Percentiles rank a stretch among this genome's conserved stretches.
Conservation (phyloP, 2,797 vertebrate species). For the Chrysolophus pictus region DNA sequence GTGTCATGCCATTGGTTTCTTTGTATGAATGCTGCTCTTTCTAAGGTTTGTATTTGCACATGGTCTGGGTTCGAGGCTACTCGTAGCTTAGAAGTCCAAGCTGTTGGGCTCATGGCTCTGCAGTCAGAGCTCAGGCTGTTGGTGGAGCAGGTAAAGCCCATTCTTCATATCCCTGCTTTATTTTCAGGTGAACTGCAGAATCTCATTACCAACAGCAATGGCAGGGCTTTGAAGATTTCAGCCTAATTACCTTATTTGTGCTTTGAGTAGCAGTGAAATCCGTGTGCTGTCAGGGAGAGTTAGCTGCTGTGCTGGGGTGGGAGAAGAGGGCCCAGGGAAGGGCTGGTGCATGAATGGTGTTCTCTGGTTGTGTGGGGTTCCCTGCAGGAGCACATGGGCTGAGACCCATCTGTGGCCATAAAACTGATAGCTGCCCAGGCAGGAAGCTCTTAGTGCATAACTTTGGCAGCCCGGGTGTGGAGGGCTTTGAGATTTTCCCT, state of each 20-base stretch:
- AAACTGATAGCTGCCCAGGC: neutral
- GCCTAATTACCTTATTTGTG: slow-evolving; percentile 25
- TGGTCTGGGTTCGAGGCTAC: no score
- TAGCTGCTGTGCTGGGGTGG: neutral
- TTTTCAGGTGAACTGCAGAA: slow-evolving; percentile 25
- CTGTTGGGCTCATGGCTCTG: neutral
- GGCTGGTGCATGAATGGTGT: accelerated
- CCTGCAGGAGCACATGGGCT: neutral
- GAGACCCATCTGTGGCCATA: neutral
- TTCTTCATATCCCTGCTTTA: neutral
- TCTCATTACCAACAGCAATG: neutral
- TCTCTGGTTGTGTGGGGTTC: neutral
- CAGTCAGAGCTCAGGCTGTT: neutral
- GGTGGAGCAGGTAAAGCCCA: neutral
- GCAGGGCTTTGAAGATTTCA: slow-evolving; percentile 56
- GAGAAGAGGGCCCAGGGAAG: neutral
- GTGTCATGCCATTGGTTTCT: neutral
- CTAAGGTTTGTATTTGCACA: neutral
- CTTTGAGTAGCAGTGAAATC: neutral
- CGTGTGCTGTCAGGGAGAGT: neutral
- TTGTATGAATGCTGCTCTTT: accelerated
- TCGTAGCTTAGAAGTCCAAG: no score
- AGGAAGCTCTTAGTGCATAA: neutral
- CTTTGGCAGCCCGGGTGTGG: neutral
- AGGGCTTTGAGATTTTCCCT: neutral